Evolutionary conservation across 1,140 invertebrate species (phyloP).

Genomic region (Lordiphosa mommai): DNA sequence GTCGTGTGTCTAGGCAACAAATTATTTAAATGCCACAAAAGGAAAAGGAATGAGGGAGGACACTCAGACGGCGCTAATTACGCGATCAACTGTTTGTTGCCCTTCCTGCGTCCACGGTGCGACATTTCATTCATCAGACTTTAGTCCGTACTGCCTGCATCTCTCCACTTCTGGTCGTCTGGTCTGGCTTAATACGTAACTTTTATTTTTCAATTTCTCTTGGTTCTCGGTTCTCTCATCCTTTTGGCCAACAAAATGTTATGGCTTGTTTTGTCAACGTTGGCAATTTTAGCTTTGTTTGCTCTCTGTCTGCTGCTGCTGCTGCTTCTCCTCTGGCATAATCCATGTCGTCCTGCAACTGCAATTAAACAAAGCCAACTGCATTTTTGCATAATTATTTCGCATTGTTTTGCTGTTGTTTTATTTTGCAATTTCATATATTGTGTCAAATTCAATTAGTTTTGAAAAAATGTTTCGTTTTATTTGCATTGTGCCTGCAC

Average conservation of each 20-base stretch:
- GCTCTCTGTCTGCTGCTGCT: slow-evolving; percentile 2
- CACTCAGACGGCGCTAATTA: slow-evolving; percentile 71
- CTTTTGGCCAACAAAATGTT: slow-evolving; percentile 11
- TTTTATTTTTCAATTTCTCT: slow-evolving; percentile 77
- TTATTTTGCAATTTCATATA: background rate
- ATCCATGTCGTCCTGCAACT: slow-evolving; percentile 14
- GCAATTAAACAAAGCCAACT: slow-evolving; percentile 7
- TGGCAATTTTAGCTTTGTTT: slow-evolving; percentile 42
- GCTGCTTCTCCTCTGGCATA: slow-evolving; percentile 7
- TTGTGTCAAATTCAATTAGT: slow-evolving; percentile 20
- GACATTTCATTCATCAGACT: slow-evolving; percentile 72
- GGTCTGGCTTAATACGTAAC: slow-evolving; percentile 59
- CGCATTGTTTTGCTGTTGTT: background rate
- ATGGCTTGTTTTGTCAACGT: slow-evolving; percentile 57
- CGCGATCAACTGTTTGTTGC: slow-evolving; percentile 47
- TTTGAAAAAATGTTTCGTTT: slow-evolving; percentile 5
- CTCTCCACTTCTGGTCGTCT: slow-evolving; percentile 1
- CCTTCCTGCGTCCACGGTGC: slow-evolving; percentile 10
- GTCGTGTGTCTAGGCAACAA: slow-evolving; percentile 7
- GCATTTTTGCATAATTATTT: slow-evolving; percentile 9
- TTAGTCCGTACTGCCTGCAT: slow-evolving; percentile 32
- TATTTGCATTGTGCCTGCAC: slow-evolving; percentile 4
- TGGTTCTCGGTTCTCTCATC: slow-evolving; percentile 13
- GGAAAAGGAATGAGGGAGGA: background rate
- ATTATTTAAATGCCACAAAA: slow-evolving; percentile 19